phyloP scores from a whole-genome alignment of 2,113 vertebrate genomes.

The Gallinago jamesoni region DNA sequence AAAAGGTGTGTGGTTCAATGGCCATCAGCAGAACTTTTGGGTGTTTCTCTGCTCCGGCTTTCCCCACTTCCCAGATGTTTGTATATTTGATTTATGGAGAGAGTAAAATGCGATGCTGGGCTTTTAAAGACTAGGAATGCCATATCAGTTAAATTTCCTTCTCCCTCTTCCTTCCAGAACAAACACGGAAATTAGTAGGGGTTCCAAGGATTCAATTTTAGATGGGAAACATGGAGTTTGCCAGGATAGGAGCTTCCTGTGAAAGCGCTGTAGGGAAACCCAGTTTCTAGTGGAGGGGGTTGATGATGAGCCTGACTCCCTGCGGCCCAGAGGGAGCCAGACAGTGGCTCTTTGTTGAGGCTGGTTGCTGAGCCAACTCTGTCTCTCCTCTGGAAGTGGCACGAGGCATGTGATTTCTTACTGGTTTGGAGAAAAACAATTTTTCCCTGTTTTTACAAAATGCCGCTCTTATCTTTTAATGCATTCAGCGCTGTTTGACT shows the following conservation, averaged over 20 bases:
- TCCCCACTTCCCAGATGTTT: neutral
- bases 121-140: accelerated
- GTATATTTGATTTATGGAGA: neutral
- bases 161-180: neutral
- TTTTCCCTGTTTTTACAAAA: conserved; percentile 31
- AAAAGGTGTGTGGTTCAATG: neutral
- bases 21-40: neutral
- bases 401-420: conserved; percentile 10
- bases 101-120: neutral
- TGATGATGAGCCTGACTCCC: neutral
- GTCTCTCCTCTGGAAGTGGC: neutral
- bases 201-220: neutral
- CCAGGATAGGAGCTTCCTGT: accelerated
- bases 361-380: neutral
- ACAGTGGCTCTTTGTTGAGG: conserved; percentile 60
- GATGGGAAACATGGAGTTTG: accelerated
- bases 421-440: conserved; percentile 16
- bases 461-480: neutral
- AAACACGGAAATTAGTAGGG: accelerated
- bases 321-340: neutral
- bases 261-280: neutral
- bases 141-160: accelerated
- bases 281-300: neutral
- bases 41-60: neutral
- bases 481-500: neutral